A percentile compares a stretch with the other conserved stretches of the same genome.
Evolutionary conservation across 2,797 vertebrate genomes (phyloP).

Genomic region (Stomatorhinus walkeri): DNA sequence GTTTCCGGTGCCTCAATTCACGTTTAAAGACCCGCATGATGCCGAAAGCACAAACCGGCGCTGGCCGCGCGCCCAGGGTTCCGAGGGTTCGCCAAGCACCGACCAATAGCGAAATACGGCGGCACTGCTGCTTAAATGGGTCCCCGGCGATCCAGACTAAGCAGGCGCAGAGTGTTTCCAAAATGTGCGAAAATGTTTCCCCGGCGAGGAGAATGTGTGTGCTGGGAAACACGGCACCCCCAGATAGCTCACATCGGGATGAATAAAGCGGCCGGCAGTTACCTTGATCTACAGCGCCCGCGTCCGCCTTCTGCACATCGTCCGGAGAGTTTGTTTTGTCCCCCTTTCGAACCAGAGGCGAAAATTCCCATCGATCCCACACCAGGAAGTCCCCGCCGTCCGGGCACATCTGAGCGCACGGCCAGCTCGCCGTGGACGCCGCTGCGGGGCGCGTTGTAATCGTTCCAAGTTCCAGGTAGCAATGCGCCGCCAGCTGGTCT

Average conservation of each 20-base stretch:
- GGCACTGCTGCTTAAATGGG: not conserved
- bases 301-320: constrained; percentile 40
- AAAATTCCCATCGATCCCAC: constrained; percentile 48
- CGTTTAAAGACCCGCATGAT: not conserved
- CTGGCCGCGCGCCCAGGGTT: not conserved
- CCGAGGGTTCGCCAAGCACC: too few species aligned
- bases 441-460: constrained; percentile 25
- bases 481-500: constrained; percentile 56
- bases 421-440: not conserved
- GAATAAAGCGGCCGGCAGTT: constrained; percentile 27
- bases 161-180: not conserved
- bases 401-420: constrained; percentile 42
- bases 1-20: constrained; percentile 46
- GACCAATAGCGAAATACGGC: not conserved
- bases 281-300: constrained; percentile 50
- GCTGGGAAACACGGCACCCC: not conserved
- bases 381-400: constrained; percentile 63
- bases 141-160: not conserved
- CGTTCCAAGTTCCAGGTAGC: constrained; percentile 52
- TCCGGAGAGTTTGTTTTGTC: constrained; percentile 29
- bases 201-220: not conserved
- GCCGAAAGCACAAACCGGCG: not conserved
- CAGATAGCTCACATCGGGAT: not conserved
- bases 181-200: not conserved
- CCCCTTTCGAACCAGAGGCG: constrained; percentile 29